phyloP scores from a whole-genome alignment of 2,113 vertebrate genomes.

The Eolophus roseicapilla region DNA sequence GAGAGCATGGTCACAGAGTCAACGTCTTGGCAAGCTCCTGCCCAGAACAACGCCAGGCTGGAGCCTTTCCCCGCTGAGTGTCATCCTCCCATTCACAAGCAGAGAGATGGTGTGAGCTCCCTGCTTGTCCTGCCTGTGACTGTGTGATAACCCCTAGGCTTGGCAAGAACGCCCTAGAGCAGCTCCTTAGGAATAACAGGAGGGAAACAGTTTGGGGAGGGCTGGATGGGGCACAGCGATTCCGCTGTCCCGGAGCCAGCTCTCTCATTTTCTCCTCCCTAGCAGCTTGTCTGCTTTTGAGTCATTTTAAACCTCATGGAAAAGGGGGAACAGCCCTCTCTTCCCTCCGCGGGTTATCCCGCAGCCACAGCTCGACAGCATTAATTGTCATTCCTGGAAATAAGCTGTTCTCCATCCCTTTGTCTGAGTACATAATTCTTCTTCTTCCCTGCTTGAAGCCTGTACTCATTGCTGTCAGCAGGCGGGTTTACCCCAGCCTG shows the following conservation, averaged over 20 bases:
- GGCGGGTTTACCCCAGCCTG: not conserved
- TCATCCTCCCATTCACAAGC: not conserved
- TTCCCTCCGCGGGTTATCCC: not conserved
- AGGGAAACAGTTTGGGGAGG: not conserved
- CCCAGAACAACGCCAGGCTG: fast-evolving
- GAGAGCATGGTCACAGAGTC: fast-evolving
- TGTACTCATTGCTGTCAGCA: not conserved
- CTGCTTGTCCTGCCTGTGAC: not conserved
- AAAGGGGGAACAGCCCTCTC: not conserved
- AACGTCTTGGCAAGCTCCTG: not conserved
- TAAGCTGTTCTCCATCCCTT: not conserved
- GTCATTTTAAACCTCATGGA: not conserved
- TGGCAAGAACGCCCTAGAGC: not conserved
- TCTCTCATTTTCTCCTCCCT: not conserved
- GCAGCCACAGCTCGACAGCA: not conserved
- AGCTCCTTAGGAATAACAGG: not conserved
- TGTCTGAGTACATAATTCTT: not conserved
- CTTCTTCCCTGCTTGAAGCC: not conserved
- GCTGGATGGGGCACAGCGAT: not conserved
- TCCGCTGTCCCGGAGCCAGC: not conserved
- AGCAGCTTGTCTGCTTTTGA: not conserved
- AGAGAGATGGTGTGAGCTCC: not conserved
- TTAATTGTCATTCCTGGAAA: not conserved
- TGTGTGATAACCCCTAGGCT: not conserved
- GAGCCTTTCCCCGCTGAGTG: not conserved